Evolutionary conservation across 35 echinoderm and acorn worm species (phyloP).

Genomic region (Amphiura filiformis): DNA sequence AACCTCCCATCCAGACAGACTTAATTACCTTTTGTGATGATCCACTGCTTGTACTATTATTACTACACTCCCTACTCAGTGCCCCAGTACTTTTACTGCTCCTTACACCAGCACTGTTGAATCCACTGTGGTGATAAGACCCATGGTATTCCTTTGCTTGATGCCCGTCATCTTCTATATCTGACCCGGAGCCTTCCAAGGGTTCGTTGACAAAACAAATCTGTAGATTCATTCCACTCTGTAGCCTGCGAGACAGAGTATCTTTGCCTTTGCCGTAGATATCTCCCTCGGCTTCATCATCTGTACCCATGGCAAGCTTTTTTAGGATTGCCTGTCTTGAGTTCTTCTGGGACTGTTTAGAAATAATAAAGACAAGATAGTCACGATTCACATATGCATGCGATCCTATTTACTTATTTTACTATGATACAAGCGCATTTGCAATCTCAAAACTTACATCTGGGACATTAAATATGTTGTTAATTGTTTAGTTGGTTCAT

Average conservation of each 20-base stretch:
- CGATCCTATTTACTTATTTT: too few species aligned
- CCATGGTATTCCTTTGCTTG: neutral
- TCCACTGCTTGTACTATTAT: conserved; percentile 51
- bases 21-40: conserved; percentile 92
- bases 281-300: conserved; percentile 87
- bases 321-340: conserved; percentile 82
- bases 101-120: neutral
- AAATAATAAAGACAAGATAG: neutral
- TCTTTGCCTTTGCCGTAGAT: conserved; percentile 97
- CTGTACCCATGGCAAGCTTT: conserved; percentile 87
- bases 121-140: neutral
- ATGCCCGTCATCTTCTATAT: conserved; percentile 76
- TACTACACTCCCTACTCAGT: conserved; percentile 79
- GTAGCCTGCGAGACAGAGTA: conserved; percentile 77
- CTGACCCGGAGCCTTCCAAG: conserved; percentile 52
- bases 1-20: too few species aligned
- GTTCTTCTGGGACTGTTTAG: conserved; percentile 74
- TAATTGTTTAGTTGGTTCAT: too few species aligned
- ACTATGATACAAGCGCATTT: too few species aligned
- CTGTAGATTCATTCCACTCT: conserved; percentile 99
- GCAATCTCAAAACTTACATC: too few species aligned
- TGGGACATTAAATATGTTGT: too few species aligned
- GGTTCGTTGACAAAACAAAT: conserved; percentile 98
- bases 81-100: neutral
- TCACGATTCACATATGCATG: neutral